phyloP scores from a whole-genome alignment of 2,888 invertebrate species.

The Beris chalybata region DNA sequence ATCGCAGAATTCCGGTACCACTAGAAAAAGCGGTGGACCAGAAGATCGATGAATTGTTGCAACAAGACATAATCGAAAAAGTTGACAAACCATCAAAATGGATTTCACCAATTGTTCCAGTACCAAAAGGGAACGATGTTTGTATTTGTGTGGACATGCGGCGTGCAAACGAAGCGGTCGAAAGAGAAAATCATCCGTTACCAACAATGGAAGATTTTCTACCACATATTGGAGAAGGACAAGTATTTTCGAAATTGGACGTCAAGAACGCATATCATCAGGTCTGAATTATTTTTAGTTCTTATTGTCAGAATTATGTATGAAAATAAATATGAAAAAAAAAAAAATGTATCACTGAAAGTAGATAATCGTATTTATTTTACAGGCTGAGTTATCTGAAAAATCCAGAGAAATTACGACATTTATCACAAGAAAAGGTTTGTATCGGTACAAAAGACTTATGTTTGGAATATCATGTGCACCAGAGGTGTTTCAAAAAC shows the following conservation, averaged over 20 bases:
- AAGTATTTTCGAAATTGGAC: slow-evolving; percentile 33
- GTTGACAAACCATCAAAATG: slow-evolving; percentile 41
- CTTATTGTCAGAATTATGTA: no score
- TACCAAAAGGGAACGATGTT: slow-evolving; percentile 42
- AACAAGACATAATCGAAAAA: neutral
- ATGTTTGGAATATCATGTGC: no score
- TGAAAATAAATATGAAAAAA: no score
- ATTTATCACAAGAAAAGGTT: no score
- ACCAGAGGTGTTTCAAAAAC: no score
- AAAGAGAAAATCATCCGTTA: slow-evolving; percentile 31
- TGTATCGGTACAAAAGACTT: no score
- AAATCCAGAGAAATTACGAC: no score
- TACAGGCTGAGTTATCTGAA: no score
- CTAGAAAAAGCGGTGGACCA: slow-evolving; percentile 35
- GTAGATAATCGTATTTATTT: no score
- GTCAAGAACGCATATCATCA: slow-evolving; percentile 31
- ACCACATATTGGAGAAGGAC: slow-evolving; percentile 22
- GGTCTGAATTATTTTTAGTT: no score
- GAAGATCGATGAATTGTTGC: slow-evolving; percentile 36
- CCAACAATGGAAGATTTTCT: slow-evolving; percentile 24
- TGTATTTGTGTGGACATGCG: slow-evolving; percentile 37
- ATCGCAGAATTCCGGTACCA: slow-evolving; percentile 44
- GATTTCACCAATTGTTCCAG: slow-evolving; percentile 46
- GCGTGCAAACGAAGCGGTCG: slow-evolving; percentile 22
- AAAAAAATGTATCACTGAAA: no score